These are phyloP conservation scores for Nomada flava DNA, from an alignment of 2,888 invertebrate genomes.

Conservation along the genomic window DNA sequence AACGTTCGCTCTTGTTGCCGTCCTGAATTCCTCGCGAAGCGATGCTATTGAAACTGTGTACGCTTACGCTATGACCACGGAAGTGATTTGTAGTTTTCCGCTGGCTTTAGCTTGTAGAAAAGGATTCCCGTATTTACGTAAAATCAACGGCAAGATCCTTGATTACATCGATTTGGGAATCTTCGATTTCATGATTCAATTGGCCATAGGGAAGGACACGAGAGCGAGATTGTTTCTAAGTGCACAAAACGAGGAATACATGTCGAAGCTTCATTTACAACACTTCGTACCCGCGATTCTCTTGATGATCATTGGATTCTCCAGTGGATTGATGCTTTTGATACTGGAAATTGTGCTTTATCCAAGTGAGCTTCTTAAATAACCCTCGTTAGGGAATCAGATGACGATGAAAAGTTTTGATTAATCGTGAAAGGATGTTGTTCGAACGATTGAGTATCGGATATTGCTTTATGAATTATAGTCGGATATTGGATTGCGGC, in stretches of 20 bases:
- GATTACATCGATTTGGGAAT: slow-evolving; percentile 71
- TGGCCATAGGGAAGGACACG: not conserved
- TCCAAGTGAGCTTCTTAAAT: slow-evolving; percentile 40
- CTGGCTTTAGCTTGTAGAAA: slow-evolving; percentile 74
- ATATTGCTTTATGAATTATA: slow-evolving; percentile 65
- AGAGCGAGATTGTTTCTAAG: not conserved
- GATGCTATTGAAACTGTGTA: not conserved
- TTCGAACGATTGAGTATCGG: slow-evolving; percentile 44
- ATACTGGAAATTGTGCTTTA: slow-evolving; percentile 65
- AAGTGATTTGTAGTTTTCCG: slow-evolving; percentile 71
- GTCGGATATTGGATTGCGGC: slow-evolving; percentile 59
- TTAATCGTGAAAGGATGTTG: slow-evolving; percentile 55
- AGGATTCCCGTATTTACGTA: slow-evolving; percentile 72
- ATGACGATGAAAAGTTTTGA: not conserved
- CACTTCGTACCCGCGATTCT: slow-evolving; percentile 74
- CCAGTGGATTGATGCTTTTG: slow-evolving; percentile 48
- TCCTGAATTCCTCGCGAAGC: slow-evolving; percentile 71
- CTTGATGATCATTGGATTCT: slow-evolving; percentile 70
- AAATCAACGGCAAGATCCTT: slow-evolving; percentile 69
- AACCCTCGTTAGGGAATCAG: not conserved
- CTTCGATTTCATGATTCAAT: slow-evolving; percentile 31
- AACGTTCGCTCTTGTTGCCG: slow-evolving; percentile 71
- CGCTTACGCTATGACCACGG: slow-evolving; percentile 72
- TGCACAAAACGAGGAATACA: not conserved
- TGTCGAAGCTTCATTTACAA: slow-evolving; percentile 48